Percentiles rank a stretch among this genome's conserved stretches.
Evolutionary conservation across 2,113 vertebrate genomes (phyloP).

Genomic region (Pygoscelis antarcticus): DNA sequence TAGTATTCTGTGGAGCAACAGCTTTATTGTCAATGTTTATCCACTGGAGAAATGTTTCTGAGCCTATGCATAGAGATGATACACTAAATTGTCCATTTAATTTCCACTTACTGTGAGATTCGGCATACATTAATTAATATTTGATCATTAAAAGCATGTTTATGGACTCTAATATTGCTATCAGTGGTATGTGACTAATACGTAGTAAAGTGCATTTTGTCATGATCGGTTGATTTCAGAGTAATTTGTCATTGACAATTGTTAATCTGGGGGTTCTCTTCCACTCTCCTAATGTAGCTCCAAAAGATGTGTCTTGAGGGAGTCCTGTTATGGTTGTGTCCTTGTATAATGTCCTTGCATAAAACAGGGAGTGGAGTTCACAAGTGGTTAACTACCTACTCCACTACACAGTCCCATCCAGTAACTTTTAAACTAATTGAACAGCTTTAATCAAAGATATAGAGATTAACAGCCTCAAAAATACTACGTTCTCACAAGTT

Average conservation of each 20-base stretch:
- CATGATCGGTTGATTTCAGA: slow-evolving; percentile 57
- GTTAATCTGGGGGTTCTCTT: slow-evolving; percentile 53
- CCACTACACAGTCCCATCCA: neutral
- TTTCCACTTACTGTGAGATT: slow-evolving; percentile 72
- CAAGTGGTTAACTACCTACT: neutral
- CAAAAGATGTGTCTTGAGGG: neutral
- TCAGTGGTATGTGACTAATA: slow-evolving; percentile 74
- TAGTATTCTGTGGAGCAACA: slow-evolving; percentile 46
- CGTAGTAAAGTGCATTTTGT: slow-evolving; percentile 62
- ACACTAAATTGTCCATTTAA: slow-evolving; percentile 76
- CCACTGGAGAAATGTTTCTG: slow-evolving; percentile 22
- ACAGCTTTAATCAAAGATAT: neutral
- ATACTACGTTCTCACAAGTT: neutral
- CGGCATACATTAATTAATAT: slow-evolving; percentile 69
- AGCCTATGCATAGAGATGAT: slow-evolving; percentile 57
- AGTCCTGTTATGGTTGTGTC: neutral
- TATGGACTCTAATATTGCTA: slow-evolving; percentile 71
- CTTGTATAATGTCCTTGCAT: neutral
- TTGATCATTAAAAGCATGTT: slow-evolving; percentile 80
- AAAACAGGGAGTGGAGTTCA: neutral
- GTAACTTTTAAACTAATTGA: neutral
- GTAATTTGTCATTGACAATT: slow-evolving; percentile 65
- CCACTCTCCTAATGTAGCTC: neutral
- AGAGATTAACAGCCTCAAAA: neutral
- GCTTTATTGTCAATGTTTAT: slow-evolving; percentile 56